phyloP scores from a whole-genome alignment of 2,113 vertebrate genomes.

The Eurystomus gularis region DNA sequence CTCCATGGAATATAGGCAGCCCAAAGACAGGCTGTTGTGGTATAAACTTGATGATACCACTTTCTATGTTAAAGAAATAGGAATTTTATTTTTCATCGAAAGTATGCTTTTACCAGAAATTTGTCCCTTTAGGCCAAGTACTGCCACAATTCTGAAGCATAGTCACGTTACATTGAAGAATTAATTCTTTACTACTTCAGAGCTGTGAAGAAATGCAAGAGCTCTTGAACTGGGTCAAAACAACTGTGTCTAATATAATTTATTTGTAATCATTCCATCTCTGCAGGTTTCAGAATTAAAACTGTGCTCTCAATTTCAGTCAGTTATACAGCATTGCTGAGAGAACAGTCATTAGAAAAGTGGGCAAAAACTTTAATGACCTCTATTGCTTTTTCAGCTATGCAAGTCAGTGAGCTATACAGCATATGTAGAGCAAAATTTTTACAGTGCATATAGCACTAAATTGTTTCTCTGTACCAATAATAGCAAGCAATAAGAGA shows the following conservation, averaged over 20 bases:
- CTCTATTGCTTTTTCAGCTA: background rate
- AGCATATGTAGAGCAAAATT: background rate
- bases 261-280: background rate
- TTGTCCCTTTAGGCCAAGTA: background rate
- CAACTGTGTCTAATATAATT: background rate
- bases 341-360: background rate
- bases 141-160: background rate
- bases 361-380: background rate
- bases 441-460: background rate
- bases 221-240: background rate
- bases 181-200: background rate
- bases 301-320: background rate
- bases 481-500: background rate
- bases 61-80: background rate
- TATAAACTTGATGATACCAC: background rate
- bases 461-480: background rate
- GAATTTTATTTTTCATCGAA: background rate
- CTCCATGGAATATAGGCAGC: background rate
- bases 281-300: background rate
- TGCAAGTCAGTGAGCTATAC: background rate
- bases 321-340: background rate
- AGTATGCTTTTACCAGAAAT: background rate
- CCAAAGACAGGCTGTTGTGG: background rate
- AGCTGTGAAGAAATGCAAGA: background rate
- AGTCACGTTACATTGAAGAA: background rate